Evolutionary conservation across 2,888 invertebrate genomes (phyloP), one percentile per base, ranked within the genome.

Genomic region (Drosophila multiciliata): DNA sequence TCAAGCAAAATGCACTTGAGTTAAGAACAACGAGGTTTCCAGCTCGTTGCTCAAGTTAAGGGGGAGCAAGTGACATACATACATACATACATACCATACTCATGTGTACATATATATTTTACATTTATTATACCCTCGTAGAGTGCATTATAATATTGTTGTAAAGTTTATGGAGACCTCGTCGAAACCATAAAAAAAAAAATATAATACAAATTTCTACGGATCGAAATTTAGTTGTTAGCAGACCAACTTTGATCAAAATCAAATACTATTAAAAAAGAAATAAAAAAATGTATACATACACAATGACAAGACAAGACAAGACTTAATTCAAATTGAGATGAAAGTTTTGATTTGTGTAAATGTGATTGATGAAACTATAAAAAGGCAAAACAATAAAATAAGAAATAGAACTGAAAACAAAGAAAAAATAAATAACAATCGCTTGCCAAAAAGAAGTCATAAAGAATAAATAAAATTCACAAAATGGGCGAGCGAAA

Each of bases 341-440:
- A 67, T 57, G 67, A 67, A 67, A 67, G 67, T 67, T 69, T 69
- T 9, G 48, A 68, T 23, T 20, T 66, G 32, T 17, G 68, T 57
- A 29, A 15, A 53, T 45, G 8, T 66, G 55, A 68, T 67, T 38
- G 38, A 67, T 55, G 55, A n/a, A 55, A 20, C n/a, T 45, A 33
- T n/a, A 54, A 33, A 26, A 35, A 33, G 1, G 26, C 11, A 58
- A 55, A 38, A 35, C 32, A 45, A 20, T 12, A 17, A 15, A 23
- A 45, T 3, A 12, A 45, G 8, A 9, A 63, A 38, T 6, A 48
- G 26, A 68, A 67, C 45, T 54, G 49, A 53, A 69, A 9, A 72
- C 42, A 49, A 54, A 42, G 35, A 8, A 33, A 36, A 2, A 38
- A 49, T 11, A 29, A 36, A 3, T 33, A 49, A 29, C 20, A 55